Conservation (phyloP, 2,888 invertebrate species). For the Acrobeloides nanus region DNA sequence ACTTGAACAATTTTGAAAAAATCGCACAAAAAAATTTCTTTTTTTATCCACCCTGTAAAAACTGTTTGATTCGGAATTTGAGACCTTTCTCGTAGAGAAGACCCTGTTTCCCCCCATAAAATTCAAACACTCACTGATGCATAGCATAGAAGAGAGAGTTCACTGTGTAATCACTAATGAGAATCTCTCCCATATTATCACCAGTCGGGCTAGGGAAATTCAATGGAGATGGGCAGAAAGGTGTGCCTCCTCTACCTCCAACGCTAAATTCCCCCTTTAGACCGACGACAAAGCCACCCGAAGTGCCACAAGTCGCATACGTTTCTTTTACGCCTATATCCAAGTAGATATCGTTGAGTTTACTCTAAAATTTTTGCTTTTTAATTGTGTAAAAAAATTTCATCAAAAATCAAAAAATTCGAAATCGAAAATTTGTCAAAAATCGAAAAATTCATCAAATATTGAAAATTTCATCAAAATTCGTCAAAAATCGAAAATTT, state of each 20-base stretch:
- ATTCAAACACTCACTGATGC: constrained; percentile 24
- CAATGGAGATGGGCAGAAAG: constrained; percentile 47
- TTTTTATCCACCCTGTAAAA: too few relatives aligned
- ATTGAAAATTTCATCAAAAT: too few relatives aligned
- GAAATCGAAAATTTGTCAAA: too few relatives aligned
- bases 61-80: background rate
- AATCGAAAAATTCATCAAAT: too few relatives aligned
- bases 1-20: too few relatives aligned
- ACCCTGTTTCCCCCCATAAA: background rate
- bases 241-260: constrained; percentile 30
- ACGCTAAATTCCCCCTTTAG: constrained; percentile 42
- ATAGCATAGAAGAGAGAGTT: constrained; percentile 46
- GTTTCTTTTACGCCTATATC: constrained; percentile 39
- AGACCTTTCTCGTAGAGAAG: background rate
- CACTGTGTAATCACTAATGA: constrained; percentile 45
- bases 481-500: too few relatives aligned
- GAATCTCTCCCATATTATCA: constrained; percentile 40
- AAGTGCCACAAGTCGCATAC: constrained; percentile 43
- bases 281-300: constrained; percentile 42
- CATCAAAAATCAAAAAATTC: too few relatives aligned
- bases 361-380: constrained; percentile 23
- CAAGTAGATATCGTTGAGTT: constrained; percentile 41
- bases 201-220: constrained; percentile 40
- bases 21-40: too few relatives aligned
- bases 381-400: constrained; percentile 1